Percentiles rank a stretch among this genome's conserved stretches.
These are phyloP conservation scores for Drosophila virilis DNA, from an alignment of 1,140 invertebrate species.

Conservation along the genomic window DNA sequence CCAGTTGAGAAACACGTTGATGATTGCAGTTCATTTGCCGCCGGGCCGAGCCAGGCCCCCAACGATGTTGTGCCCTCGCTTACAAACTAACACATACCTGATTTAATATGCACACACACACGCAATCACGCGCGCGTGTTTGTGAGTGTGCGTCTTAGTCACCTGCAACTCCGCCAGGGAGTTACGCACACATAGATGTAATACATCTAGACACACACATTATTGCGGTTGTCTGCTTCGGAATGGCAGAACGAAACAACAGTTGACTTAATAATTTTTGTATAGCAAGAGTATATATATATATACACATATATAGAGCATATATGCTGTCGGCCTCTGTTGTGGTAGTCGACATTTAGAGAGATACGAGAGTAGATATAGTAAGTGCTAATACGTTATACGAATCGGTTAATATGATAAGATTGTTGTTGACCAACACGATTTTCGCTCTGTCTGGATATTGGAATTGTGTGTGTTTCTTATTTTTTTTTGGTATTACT, in stretches of 20 bases:
- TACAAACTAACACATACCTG: constrained; percentile 76
- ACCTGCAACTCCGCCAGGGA: constrained; percentile 48
- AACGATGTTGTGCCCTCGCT: constrained; percentile 35
- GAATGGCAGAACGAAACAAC: constrained; percentile 60
- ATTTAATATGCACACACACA: constrained; percentile 9
- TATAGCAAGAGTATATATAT: constrained; percentile 40
- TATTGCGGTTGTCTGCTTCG: constrained; percentile 25
- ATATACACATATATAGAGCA: constrained; percentile 44
- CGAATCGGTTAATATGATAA: constrained; percentile 55
- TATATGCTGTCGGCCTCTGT: constrained; percentile 18
- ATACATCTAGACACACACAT: constrained; percentile 10
- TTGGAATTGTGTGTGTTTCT: constrained; percentile 36
- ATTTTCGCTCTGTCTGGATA: constrained; percentile 53
- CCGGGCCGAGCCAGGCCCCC: not conserved
- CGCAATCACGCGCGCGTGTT: not conserved
- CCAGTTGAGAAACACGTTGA: constrained; percentile 71
- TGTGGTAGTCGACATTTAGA: constrained; percentile 60
- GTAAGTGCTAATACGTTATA: constrained; percentile 69
- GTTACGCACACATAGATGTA: constrained; percentile 4
- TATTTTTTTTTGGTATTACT: constrained; percentile 52
- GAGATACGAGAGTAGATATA: constrained; percentile 67
- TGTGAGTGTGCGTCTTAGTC: not conserved
- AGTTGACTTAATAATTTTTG: constrained; percentile 69
- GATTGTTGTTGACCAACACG: constrained; percentile 50
- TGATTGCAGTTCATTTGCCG: constrained; percentile 35